Conservation (phyloP, 2,888 invertebrate species). For the Acanthosepion esculentum region DNA sequence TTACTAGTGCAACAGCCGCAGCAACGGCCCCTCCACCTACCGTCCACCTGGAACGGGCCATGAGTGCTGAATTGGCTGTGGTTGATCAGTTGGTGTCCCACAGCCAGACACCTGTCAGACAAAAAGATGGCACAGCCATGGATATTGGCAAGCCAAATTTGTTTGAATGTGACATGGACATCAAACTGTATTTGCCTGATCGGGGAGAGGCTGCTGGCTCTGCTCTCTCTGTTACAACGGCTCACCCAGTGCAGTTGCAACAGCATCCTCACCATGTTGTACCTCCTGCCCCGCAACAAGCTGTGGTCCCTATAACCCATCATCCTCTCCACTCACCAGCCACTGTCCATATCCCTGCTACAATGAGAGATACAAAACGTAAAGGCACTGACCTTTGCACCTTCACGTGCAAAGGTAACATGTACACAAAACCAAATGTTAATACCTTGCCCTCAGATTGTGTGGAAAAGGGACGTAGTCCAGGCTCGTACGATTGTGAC, state of each 20-base stretch:
- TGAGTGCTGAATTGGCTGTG: slow-evolving; percentile 44
- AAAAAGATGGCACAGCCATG: slow-evolving; percentile 24
- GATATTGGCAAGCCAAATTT: slow-evolving; percentile 38
- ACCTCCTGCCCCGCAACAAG: background rate
- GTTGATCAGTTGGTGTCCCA: slow-evolving; percentile 42
- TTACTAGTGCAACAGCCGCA: slow-evolving; percentile 36
- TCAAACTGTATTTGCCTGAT: slow-evolving; percentile 41
- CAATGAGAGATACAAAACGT: slow-evolving; percentile 33
- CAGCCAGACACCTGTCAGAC: slow-evolving; percentile 42
- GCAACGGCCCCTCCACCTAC: slow-evolving; percentile 44
- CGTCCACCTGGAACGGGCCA: slow-evolving; percentile 42
- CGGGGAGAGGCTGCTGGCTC: slow-evolving; percentile 16
- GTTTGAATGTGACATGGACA: slow-evolving; percentile 47
- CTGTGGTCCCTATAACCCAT: background rate
- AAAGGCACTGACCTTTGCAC: slow-evolving; percentile 37
- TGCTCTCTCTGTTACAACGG: slow-evolving; percentile 34
- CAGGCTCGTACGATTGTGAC: slow-evolving; percentile 46
- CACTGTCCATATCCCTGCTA: slow-evolving; percentile 38
- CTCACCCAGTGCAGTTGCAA: background rate
- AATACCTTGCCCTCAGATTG: slow-evolving; percentile 40
- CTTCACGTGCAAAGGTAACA: slow-evolving; percentile 41
- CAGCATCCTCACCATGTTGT: slow-evolving; percentile 6
- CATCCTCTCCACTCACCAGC: background rate
- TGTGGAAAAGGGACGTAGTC: slow-evolving; percentile 44
- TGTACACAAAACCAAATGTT: slow-evolving; percentile 40